Evolutionary conservation across 2,113 vertebrate species (phyloP).

Genomic region (Myotis lucifugus): DNA sequence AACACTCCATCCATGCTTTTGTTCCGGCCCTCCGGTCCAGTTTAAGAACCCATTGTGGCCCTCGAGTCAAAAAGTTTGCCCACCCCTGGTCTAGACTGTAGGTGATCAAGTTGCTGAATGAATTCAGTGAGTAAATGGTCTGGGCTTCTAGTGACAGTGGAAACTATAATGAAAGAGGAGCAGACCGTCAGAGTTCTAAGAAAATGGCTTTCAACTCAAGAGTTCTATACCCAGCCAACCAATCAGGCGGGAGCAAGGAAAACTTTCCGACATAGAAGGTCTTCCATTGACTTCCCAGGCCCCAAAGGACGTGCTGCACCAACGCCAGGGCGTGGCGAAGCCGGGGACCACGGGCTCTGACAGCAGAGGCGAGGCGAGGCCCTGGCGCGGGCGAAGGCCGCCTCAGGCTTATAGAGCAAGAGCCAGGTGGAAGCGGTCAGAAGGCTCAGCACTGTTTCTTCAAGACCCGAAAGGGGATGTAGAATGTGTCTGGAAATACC

Average conservation of each 20-base stretch:
- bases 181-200: background rate
- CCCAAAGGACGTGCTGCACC: background rate
- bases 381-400: too few relatives aligned
- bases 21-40: too few relatives aligned
- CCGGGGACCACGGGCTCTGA: background rate
- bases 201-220: slow-evolving; percentile 1
- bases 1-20: too few relatives aligned
- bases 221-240: background rate
- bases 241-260: background rate
- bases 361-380: background rate
- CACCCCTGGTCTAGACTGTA: background rate
- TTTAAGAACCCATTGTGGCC: too few relatives aligned
- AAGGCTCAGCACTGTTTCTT: background rate
- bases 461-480: background rate
- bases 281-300: background rate
- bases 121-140: background rate
- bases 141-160: background rate
- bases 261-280: background rate
- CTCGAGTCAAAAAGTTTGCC: too few relatives aligned
- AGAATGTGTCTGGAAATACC: background rate
- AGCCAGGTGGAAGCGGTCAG: background rate
- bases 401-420: background rate
- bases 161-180: background rate
- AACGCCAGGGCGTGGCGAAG: background rate
- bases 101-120: background rate